Conservation (phyloP, 2,888 invertebrate genomes). For the Trilocha varians region DNA sequence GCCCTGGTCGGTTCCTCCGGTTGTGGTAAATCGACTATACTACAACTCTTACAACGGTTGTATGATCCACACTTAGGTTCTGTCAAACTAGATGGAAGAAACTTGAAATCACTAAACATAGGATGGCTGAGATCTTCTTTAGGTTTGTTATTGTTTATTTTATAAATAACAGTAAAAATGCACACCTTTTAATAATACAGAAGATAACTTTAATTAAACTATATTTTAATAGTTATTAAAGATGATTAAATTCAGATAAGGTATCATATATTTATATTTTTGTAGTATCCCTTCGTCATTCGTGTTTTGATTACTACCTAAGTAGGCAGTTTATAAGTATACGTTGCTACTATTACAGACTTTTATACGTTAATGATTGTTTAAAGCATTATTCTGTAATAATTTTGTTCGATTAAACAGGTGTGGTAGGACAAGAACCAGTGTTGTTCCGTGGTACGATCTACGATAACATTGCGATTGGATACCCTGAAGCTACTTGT, state of each 20-base stretch:
- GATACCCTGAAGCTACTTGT: conserved; percentile 76
- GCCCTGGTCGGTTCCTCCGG: conserved; percentile 82
- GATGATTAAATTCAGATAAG: background rate
- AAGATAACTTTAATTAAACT: no score
- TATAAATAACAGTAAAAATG: no score
- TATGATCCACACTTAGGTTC: conserved; percentile 47
- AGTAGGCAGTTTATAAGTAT: no score
- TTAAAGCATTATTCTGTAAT: background rate
- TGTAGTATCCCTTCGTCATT: no score
- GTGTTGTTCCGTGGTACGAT: conserved; percentile 87
- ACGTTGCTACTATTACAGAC: no score
- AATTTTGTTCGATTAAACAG: conserved; percentile 29
- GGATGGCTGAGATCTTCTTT: conserved; percentile 83
- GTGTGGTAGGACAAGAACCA: conserved; percentile 92
- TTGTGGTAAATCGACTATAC: conserved; percentile 84
- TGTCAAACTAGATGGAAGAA: conserved; percentile 73
- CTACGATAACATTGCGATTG: conserved; percentile 80
- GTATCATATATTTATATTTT: no score
- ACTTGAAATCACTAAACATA: conserved; percentile 79
- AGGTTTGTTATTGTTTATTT: conserved; percentile 40
- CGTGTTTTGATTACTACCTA: no score
- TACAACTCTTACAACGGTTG: conserved; percentile 81
- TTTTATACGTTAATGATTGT: no score
- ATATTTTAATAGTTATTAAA: background rate
- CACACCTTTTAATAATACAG: no score